These are phyloP conservation scores for Nibea albiflora DNA, from an alignment of 2,113 vertebrate genomes.

Conservation along the genomic window DNA sequence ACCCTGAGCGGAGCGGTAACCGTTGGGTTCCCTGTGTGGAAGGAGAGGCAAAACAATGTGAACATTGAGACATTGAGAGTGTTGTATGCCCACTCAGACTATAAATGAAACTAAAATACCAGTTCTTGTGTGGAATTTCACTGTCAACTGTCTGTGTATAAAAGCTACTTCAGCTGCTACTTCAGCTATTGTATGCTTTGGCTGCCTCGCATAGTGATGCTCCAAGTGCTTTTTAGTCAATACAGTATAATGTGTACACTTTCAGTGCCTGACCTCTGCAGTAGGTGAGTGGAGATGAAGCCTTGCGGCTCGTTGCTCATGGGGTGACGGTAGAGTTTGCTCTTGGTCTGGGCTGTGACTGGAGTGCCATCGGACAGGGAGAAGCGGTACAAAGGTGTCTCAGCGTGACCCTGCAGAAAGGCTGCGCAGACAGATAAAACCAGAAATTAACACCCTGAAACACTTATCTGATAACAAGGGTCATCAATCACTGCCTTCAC, in stretches of 20 bases:
- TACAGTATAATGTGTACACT: conserved; percentile 3
- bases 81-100: not conserved
- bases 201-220: conserved; percentile 31
- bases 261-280: conserved; percentile 88
- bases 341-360: conserved; percentile 97
- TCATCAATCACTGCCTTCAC: conserved; percentile 28
- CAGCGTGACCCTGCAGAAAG: conserved; percentile 93
- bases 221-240: conserved; percentile 43
- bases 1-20: conserved; percentile 89
- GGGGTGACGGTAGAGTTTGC: conserved; percentile 93
- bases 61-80: conserved; percentile 28
- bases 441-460: conserved; percentile 28
- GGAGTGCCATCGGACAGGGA: conserved; percentile 96
- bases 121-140: conserved; percentile 21
- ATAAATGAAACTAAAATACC: conserved; percentile 31
- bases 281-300: conserved; percentile 96
- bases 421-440: conserved; percentile 81
- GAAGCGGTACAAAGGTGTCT: conserved; percentile 95
- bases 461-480: conserved; percentile 21
- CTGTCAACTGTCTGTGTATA: conserved; percentile 26
- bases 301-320: conserved; percentile 93
- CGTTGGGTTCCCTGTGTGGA: conserved; percentile 91
- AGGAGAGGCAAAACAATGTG: conserved; percentile 22
- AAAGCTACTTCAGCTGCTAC: conserved; percentile 63
- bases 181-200: conserved; percentile 54